Evolutionary conservation across 2,797 vertebrate species (phyloP).

Genomic region (Falco columbarius): DNA sequence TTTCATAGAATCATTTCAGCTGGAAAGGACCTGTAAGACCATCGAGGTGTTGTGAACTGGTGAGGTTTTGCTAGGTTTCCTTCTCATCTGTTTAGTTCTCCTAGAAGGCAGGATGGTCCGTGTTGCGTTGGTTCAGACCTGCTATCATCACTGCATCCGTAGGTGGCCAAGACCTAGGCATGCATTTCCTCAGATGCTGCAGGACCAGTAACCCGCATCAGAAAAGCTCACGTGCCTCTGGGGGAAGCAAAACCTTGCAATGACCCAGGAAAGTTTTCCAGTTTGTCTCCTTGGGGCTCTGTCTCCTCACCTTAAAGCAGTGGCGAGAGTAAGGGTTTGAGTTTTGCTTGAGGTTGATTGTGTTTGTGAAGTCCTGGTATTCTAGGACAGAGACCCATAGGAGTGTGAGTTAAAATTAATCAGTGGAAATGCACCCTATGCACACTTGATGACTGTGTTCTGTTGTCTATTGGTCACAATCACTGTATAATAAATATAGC

Average conservation of each 20-base stretch:
- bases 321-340: neutral
- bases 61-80: neutral
- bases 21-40: neutral
- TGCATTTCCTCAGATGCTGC: neutral
- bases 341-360: neutral
- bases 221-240: neutral
- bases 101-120: neutral
- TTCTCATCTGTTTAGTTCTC: neutral
- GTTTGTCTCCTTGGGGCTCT: neutral
- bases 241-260: neutral
- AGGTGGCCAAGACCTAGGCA: neutral
- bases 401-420: neutral
- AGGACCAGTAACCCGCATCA: neutral
- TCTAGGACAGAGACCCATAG: neutral
- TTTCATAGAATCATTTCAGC: neutral
- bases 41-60: neutral
- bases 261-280: neutral
- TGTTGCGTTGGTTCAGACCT: neutral
- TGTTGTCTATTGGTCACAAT: neutral
- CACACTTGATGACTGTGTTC: neutral
- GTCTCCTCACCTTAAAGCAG: neutral
- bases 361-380: neutral
- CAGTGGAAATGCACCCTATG: rapidly evolving
- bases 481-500: neutral
- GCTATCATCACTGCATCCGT: neutral